phyloP scores from a whole-genome alignment of 2,888 invertebrate species.

The Drosophila villosipedis region DNA sequence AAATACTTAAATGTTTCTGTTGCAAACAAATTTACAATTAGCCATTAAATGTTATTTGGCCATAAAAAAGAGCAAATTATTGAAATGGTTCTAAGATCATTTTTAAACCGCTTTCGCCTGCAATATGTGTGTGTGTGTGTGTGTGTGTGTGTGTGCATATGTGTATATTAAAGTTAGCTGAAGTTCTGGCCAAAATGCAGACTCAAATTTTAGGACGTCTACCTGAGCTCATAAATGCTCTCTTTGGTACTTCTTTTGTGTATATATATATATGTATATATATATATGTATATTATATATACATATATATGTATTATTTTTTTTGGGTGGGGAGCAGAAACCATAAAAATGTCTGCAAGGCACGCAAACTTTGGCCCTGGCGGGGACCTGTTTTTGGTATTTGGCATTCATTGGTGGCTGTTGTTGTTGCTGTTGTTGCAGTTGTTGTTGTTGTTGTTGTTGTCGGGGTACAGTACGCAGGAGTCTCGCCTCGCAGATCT shows the following conservation, averaged over 20 bases:
- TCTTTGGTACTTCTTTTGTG: slow-evolving; percentile 35
- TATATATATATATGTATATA: neutral
- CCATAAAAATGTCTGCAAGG: slow-evolving; percentile 69
- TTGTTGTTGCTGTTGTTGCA: slow-evolving; percentile 15
- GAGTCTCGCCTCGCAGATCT: slow-evolving; percentile 55
- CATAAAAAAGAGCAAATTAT: slow-evolving; percentile 13
- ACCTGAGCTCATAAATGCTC: slow-evolving; percentile 63
- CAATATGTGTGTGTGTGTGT: neutral
- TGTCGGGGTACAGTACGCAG: slow-evolving; percentile 70
- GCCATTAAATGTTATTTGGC: slow-evolving; percentile 5
- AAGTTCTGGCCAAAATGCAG: slow-evolving; percentile 18
- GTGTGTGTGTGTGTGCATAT: neutral
- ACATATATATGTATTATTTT: neutral
- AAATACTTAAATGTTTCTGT: neutral
- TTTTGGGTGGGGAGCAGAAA: slow-evolving; percentile 36
- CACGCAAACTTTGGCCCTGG: slow-evolving; percentile 77
- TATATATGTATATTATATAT: neutral
- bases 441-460: slow-evolving; percentile 12
- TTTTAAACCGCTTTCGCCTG: slow-evolving; percentile 7
- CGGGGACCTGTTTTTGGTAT: slow-evolving; percentile 68
- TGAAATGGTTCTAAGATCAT: slow-evolving; percentile 35
- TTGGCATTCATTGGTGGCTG: slow-evolving; percentile 23
- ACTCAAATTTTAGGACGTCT: slow-evolving; percentile 31
- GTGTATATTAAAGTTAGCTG: neutral
- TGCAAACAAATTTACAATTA: slow-evolving; percentile 4